These are phyloP conservation scores for Podabrus alpinus DNA, from an alignment of 2,888 invertebrate species.

Conservation along the genomic window DNA sequence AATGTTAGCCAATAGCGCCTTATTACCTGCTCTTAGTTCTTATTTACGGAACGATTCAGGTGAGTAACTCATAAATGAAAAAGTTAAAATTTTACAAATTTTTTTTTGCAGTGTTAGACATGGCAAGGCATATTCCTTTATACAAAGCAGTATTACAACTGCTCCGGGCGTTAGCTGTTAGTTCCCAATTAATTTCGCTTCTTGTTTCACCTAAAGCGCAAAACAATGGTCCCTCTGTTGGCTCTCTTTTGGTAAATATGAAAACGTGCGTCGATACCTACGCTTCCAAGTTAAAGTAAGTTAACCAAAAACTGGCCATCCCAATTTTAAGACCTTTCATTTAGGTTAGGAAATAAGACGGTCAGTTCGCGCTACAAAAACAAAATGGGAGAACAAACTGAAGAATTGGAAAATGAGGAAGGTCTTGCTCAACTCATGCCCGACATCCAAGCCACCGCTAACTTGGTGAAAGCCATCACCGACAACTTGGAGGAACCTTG, in stretches of 20 bases:
- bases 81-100: background rate
- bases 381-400: slow-evolving; percentile 50
- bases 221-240: slow-evolving; percentile 66
- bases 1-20: slow-evolving; percentile 78
- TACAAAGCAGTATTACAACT: slow-evolving; percentile 85
- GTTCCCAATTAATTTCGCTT: slow-evolving; percentile 62
- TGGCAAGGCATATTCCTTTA: slow-evolving; percentile 94
- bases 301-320: slow-evolving; percentile 13
- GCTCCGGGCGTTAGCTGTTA: slow-evolving; percentile 75
- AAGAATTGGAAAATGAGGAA: slow-evolving; percentile 84
- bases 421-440: slow-evolving; percentile 87
- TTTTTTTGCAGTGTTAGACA: slow-evolving; percentile 76
- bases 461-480: slow-evolving; percentile 59
- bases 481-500: slow-evolving; percentile 50
- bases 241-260: slow-evolving; percentile 82
- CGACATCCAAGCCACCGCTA: slow-evolving; percentile 80
- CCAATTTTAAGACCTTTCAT: slow-evolving; percentile 10
- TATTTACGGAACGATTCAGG: slow-evolving; percentile 92
- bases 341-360: slow-evolving; percentile 44
- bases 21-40: slow-evolving; percentile 86
- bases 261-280: slow-evolving; percentile 91
- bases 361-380: slow-evolving; percentile 41
- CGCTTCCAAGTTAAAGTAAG: slow-evolving; percentile 79
- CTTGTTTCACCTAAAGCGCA: slow-evolving; percentile 62
- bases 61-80: background rate